These are phyloP conservation scores for Cochlearius cochlearius DNA, from an alignment of 2,113 vertebrate species.

Conservation along the genomic window DNA sequence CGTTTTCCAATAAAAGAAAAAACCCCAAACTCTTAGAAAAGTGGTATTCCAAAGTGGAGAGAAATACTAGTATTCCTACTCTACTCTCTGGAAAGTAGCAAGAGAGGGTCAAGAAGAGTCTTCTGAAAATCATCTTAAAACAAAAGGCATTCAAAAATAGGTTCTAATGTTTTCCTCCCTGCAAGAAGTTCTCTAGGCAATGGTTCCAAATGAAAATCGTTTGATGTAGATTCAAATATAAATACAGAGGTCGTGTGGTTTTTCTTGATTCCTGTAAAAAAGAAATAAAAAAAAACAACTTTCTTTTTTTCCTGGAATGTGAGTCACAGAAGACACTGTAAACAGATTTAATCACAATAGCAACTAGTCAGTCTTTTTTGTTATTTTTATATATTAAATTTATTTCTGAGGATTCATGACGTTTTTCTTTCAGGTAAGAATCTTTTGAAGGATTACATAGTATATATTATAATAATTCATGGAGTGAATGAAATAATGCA, in stretches of 20 bases:
- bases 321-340: conserved; percentile 64
- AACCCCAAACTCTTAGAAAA: background rate
- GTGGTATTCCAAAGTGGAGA: background rate
- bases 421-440: conserved; percentile 1
- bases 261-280: conserved; percentile 65
- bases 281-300: conserved; percentile 36
- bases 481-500: background rate
- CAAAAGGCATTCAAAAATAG: conserved; percentile 50
- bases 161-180: conserved; percentile 36
- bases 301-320: conserved; percentile 65
- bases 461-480: background rate
- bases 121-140: conserved; percentile 49
- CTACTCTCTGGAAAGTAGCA: background rate
- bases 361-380: background rate
- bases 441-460: background rate
- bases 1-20: background rate
- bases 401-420: background rate
- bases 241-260: conserved; percentile 68
- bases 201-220: conserved; percentile 58
- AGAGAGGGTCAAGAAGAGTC: background rate
- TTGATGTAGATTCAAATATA: conserved; percentile 71
- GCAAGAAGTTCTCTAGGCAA: conserved; percentile 52
- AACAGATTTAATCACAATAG: conserved; percentile 68
- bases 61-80: background rate
- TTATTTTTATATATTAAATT: conserved; percentile 20